Conservation (phyloP, 92 coral and sea anemone genomes). For the Phenganax stokvisi region DNA sequence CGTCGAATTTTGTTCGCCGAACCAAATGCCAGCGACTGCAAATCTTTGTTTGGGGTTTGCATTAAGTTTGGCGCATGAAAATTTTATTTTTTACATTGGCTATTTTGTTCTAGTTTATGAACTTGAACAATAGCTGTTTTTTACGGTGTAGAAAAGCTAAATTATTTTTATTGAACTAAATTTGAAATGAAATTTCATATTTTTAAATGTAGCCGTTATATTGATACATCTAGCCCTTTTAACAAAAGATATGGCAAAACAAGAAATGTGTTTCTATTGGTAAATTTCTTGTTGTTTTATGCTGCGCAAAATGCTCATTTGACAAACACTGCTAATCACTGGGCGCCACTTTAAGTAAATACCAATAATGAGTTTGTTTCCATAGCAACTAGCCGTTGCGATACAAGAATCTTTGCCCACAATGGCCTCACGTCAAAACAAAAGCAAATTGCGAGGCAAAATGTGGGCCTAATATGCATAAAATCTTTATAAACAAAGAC, state of each 20-base stretch:
- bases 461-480: not conserved
- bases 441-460: not conserved
- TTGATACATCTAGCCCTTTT: not conserved
- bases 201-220: not conserved
- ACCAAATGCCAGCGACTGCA: too few species aligned
- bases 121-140: not conserved
- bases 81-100: too few species aligned
- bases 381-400: conserved; percentile 22
- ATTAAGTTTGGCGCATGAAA: too few species aligned
- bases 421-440: conserved; percentile 18
- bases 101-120: too few species aligned
- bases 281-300: not conserved
- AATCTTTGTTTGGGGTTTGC: too few species aligned
- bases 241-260: not conserved
- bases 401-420: conserved; percentile 29
- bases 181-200: not conserved
- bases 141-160: not conserved
- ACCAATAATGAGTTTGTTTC: conserved; percentile 14
- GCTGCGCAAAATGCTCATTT: too few species aligned
- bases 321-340: not conserved
- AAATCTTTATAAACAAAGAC: not conserved
- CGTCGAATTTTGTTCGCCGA: too few species aligned
- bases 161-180: not conserved
- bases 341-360: not conserved
- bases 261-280: not conserved